Percentiles rank a stretch among this genome's conserved stretches.
phyloP scores from a whole-genome alignment of 1,140 invertebrate species.

The Lepidostoma basale region DNA sequence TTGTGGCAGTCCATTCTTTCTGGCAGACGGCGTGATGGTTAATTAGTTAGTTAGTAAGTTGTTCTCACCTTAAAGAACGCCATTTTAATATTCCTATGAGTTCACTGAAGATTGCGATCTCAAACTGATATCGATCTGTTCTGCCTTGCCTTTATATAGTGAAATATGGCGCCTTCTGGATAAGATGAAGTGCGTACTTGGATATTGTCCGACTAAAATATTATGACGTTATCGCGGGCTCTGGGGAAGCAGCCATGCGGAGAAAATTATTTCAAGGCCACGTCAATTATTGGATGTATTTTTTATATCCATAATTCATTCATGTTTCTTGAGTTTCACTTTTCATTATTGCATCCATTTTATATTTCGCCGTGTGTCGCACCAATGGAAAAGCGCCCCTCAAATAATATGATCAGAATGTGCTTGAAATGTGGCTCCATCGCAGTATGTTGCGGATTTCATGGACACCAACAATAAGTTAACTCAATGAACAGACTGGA shows the following conservation, averaged over 20 bases:
- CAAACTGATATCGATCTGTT: not conserved
- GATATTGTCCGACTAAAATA: slow-evolving; percentile 4
- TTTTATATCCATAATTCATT: slow-evolving; percentile 1
- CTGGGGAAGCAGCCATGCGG: not conserved
- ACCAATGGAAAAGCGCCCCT: no score
- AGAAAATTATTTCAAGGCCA: not conserved
- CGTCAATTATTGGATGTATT: not conserved
- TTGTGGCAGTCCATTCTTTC: no score
- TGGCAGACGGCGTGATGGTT: no score
- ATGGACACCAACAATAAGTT: no score
- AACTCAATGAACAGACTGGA: no score
- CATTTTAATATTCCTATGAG: not conserved
- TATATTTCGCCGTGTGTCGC: no score
- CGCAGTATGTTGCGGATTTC: no score
- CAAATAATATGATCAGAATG: no score
- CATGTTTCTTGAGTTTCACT: not conserved
- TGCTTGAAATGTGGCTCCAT: no score
- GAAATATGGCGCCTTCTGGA: not conserved
- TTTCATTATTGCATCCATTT: no score
- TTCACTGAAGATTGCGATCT: not conserved
- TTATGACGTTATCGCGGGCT: no score
- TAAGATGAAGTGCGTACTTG: not conserved
- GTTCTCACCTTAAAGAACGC: slow-evolving; percentile 6
- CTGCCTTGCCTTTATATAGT: not conserved
- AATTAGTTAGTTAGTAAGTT: not conserved